phyloP scores from a whole-genome alignment of 2,797 vertebrate genomes.

The Rhinichthys osculus region DNA sequence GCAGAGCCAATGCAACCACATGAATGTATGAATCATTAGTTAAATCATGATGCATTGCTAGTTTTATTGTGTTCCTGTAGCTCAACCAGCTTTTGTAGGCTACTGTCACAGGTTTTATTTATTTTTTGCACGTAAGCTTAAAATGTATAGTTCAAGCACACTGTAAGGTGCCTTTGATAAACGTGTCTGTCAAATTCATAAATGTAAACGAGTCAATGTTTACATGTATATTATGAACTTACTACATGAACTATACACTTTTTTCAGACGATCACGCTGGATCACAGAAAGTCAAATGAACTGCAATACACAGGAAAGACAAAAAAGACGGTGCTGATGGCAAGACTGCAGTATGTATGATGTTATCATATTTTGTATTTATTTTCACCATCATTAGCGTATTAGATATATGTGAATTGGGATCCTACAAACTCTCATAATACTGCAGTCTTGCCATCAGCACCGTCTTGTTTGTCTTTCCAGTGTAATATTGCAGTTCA shows the following conservation, averaged over 20 bases:
- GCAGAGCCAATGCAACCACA: neutral
- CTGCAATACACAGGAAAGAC: too few relatives aligned
- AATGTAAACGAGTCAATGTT: neutral
- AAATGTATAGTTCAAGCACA: neutral
- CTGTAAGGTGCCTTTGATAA: neutral
- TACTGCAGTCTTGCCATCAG: conserved; percentile 26
- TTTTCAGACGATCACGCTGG: too few relatives aligned
- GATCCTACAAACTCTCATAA: neutral
- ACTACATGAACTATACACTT: too few relatives aligned
- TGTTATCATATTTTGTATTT: neutral
- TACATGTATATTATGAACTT: neutral
- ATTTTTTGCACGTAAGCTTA: neutral
- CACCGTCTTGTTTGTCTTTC: conserved; percentile 33
- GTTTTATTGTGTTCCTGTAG: neutral
- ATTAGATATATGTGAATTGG: neutral
- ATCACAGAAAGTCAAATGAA: too few relatives aligned
- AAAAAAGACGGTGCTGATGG: too few relatives aligned
- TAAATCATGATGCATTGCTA: neutral
- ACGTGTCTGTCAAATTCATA: neutral
- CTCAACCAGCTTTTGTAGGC: neutral
- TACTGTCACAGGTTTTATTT: neutral
- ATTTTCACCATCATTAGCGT: neutral
- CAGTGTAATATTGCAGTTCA: conserved; percentile 42
- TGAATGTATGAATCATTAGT: neutral
- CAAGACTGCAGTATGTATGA: too few relatives aligned